phyloP scores from a whole-genome alignment of 2,113 vertebrate genomes.

The Caloenas nicobarica region DNA sequence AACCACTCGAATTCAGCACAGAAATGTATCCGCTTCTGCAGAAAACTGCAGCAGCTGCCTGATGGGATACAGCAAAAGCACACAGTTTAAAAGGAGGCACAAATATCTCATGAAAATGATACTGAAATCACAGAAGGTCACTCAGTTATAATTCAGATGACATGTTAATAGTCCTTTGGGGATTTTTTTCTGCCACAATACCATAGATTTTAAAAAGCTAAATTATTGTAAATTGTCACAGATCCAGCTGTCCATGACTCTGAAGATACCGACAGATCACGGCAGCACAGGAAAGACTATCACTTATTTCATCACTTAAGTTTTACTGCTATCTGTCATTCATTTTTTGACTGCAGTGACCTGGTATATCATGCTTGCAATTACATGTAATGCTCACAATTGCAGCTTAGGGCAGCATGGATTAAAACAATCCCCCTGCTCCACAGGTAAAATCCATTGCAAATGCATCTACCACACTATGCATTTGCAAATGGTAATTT shows the following conservation, averaged over 20 bases:
- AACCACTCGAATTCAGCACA: not conserved
- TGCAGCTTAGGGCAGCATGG: rapidly evolving
- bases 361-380: not conserved
- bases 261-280: not conserved
- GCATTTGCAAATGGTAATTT: not conserved
- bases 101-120: not conserved
- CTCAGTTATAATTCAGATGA: not conserved
- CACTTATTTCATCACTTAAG: not conserved
- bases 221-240: not conserved
- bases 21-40: not conserved
- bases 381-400: not conserved
- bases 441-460: not conserved
- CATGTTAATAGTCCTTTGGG: not conserved
- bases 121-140: not conserved
- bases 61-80: not conserved
- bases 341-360: not conserved
- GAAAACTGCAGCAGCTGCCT: not conserved
- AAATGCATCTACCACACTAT: rapidly evolving
- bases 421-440: not conserved
- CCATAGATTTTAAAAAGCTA: not conserved
- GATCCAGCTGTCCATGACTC: not conserved
- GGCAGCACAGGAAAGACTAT: not conserved
- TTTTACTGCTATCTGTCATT: not conserved
- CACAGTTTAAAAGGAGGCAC: not conserved
- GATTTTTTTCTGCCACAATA: rapidly evolving